Evolutionary conservation across 2,113 vertebrate species (phyloP), one percentile per base, ranked within the genome.

Genomic region (Colaptes auratus): DNA sequence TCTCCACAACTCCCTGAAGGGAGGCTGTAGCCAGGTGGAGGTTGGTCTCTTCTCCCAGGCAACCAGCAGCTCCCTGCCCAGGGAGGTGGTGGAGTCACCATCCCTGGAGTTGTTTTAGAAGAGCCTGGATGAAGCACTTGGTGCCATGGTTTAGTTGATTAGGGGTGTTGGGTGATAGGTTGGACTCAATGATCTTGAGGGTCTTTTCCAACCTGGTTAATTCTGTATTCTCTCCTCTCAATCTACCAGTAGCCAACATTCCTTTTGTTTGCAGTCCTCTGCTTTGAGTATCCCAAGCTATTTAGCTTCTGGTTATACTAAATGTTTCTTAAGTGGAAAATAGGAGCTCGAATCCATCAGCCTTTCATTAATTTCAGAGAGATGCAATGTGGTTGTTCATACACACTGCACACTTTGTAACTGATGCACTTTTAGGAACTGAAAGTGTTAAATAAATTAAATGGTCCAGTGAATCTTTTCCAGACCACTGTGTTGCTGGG

Each of bases 391-490:
- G 69, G 28, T 66, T 94, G 91, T 88, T 74, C 88, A 88, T 69
- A 78, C 5, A 67, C 48, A 58, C 58, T 78, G 35, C 44, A 21
- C 16, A 73, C 90, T 71, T 90, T 72, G 53, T 35, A 33, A 77
- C 8, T 67, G 31, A 74, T 65, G 75, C 33, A 72, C 73, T 70
- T 94, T 63, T 70, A 95, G 89, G 86, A 92, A 69, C 42, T 17
- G 19, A 88, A 91, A 93, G 93, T 72, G 87, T 92, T 96, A 97
- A 96, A 93, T 76, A 67, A 94, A 94, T 94, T 64, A 91, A 61
- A 76, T 0, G 28, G 86, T 82, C 91, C 88, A 92, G 48, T 95
- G 94, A 97, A 96, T 77, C 86, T 87, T 79, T 87, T 96, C 84
- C 95, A 96, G 30, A 63, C 59, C 46, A 69, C 30, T 91, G 76